Evolutionary conservation across 2,113 vertebrate genomes (phyloP).

Genomic region (Merops nubicus): DNA sequence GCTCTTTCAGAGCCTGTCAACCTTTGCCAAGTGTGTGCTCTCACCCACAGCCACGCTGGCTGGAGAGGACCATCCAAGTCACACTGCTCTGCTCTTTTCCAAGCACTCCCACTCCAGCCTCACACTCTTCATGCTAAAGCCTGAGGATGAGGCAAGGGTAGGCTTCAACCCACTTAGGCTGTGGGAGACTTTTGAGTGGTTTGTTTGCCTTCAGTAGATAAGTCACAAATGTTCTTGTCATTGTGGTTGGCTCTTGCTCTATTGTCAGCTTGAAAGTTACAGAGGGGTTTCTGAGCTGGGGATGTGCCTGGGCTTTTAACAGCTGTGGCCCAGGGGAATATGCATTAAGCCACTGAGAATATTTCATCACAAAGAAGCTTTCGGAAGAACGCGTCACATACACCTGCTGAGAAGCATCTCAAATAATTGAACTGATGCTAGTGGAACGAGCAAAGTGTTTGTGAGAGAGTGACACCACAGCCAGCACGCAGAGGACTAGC

Average conservation of each 20-base stretch:
- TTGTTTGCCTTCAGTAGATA: background rate
- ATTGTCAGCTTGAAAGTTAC: background rate
- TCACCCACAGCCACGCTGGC: background rate
- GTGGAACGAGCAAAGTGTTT: background rate
- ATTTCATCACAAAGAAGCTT: slow-evolving; percentile 44
- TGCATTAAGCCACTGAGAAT: background rate
- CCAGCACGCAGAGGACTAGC: background rate
- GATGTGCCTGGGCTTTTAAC: background rate
- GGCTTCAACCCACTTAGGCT: background rate
- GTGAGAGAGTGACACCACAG: background rate
- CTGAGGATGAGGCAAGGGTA: background rate
- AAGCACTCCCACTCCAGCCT: background rate
- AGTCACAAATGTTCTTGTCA: slow-evolving; percentile 8
- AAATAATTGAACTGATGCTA: slow-evolving; percentile 31
- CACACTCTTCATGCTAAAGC: background rate
- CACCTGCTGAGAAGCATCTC: slow-evolving; percentile 28
- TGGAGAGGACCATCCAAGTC: background rate
- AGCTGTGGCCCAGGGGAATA: background rate
- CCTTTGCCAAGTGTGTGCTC: background rate
- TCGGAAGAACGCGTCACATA: background rate
- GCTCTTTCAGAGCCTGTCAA: background rate
- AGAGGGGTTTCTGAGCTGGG: background rate
- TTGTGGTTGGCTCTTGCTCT: background rate
- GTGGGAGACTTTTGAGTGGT: background rate
- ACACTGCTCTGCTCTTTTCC: background rate